Evolutionary conservation across 1,140 invertebrate genomes (phyloP), one percentile per base, ranked within the genome.

Genomic region (Philotrypesis tridentata): DNA sequence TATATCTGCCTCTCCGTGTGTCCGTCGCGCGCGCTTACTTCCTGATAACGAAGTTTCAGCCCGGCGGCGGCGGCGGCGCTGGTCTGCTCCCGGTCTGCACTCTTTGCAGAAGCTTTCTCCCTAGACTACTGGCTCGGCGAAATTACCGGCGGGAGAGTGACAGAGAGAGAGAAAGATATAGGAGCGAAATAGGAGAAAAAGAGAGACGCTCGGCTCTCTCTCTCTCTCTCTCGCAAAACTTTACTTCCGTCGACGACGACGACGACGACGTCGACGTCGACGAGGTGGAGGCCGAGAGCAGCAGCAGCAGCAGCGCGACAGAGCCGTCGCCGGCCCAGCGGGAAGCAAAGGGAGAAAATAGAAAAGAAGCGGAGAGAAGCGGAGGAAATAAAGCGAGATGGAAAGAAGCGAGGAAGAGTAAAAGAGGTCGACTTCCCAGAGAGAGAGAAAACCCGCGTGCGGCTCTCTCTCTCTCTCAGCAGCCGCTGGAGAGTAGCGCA

Each of bases 351-450:
- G 29, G 48, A 31, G 12, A 74, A 60, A 74, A 43, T 40, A 43
- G 21, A 73, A 48, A 17, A 48, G 40, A 73, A 37, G 67, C 14
- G 70, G 2, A 29, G 21, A 55, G 84, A 82, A 75, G 85, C 74
- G 82, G 84, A 83, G 71, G 84, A 84, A 84, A 81, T 37, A 72
- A 83, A 85, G 72, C 43, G 37, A 61, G 73, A 74, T 33, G 43
- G 37, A 43, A 25, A 65, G 61, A 76, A 76, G 48, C 31, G 65
- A 25, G n/a, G n/a, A n/a, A 4, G 40, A 25, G 25, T 21, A 48
- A 81, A 70, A 68, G 77, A 68, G 65, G 17, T 63, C 21, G 71
- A 48, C 25, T 48, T 37, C 43, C 71, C 55, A 73, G 71, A 27
- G 71, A n/a, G n/a, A n/a, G n/a, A n/a, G n/a, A n/a, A n/a, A n/a